Evolutionary conservation across 2,797 vertebrate genomes (phyloP), one percentile per base, ranked within the genome.

Genomic region (Lateolabrax maculatus): DNA sequence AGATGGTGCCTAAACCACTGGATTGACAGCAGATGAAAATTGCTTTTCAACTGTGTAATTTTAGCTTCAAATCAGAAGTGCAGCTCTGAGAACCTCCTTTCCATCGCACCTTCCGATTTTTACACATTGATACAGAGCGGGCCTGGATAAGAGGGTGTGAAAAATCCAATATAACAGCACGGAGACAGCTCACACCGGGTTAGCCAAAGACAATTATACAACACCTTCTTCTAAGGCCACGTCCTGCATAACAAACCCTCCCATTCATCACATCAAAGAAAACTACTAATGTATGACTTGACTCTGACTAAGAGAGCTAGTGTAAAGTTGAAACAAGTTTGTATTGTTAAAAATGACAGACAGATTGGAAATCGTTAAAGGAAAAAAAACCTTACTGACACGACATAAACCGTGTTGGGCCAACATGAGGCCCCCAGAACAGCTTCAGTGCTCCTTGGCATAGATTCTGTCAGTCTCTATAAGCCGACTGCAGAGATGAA

Each of bases 21-120:
- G 74, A 82, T 80, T 78, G 80, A 66, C 63, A 83, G 72, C 37
- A 81, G 83, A 88, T 84, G 41, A 52, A 73, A 80, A 86, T 84
- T 76, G 78, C 74, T 76, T 80, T 80, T 80, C 61, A 43, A 60
- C 67, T 78, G 67, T 77, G 39, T 73, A 82, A 84, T 89, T 81
- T 83, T 77, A 77, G 79, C 76, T 72, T 77, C 31, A 43, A 53
- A 71, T 52, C 37, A 65, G n/a, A 70, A n/a, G 43, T 25, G 65
- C 37, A 43, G 69, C 64, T 68, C 64, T 64, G 63, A 70, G 37
- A 44, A 31, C 12, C 19, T 31, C 69, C 29, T 77, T 57, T 52
- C 41, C 19, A 41, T 27, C 46, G 23, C 41, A 60, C 9, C 48
- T 11, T 52, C 4, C 23, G 5, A 21, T 55, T 60, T 56, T 19